Percentiles rank a stretch among this genome's conserved stretches.
Evolutionary conservation across 2,113 vertebrate genomes (phyloP).

Genomic region (Craseonycteris thonglongyai): DNA sequence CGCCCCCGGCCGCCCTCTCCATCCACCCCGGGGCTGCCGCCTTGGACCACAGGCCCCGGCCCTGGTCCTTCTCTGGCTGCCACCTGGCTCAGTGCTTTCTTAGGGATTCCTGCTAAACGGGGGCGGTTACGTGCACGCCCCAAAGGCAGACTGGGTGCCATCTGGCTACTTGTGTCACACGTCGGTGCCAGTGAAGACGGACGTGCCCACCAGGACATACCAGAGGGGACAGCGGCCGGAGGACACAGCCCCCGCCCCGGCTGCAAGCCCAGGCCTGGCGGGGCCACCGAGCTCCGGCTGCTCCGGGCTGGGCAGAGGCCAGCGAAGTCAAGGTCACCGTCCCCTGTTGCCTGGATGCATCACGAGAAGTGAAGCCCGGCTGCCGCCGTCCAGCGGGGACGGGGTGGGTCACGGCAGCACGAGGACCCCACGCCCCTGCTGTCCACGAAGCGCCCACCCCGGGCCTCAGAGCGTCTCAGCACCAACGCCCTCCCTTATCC

Average conservation of each 20-base stretch:
- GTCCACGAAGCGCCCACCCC: too few species aligned
- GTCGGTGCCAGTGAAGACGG: not conserved
- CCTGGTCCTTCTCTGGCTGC: not conserved
- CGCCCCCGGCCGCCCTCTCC: not conserved
- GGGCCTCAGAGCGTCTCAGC: rapidly evolving
- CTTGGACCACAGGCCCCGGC: not conserved
- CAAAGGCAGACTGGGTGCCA: too few species aligned
- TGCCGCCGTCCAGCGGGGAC: rapidly evolving
- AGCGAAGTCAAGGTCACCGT: not conserved
- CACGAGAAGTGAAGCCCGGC: not conserved
- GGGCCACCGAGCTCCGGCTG: too few species aligned
- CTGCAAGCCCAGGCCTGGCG: too few species aligned
- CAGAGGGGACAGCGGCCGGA: not conserved
- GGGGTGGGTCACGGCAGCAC: not conserved
- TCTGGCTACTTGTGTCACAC: not conserved
- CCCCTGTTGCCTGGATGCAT: not conserved
- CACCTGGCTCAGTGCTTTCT: not conserved
- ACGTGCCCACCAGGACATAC: not conserved
- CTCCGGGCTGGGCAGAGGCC: rapidly evolving
- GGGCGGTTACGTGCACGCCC: too few species aligned
- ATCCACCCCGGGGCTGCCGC: not conserved
- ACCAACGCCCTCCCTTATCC: rapidly evolving
- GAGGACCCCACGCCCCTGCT: not conserved
- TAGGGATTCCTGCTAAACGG: not conserved
- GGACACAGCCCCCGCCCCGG: not conserved